A percentile compares a stretch with the other conserved stretches of the same genome.
Evolutionary conservation across 2,797 vertebrate genomes (phyloP).

Genomic region (Moxostoma hubbsi): DNA sequence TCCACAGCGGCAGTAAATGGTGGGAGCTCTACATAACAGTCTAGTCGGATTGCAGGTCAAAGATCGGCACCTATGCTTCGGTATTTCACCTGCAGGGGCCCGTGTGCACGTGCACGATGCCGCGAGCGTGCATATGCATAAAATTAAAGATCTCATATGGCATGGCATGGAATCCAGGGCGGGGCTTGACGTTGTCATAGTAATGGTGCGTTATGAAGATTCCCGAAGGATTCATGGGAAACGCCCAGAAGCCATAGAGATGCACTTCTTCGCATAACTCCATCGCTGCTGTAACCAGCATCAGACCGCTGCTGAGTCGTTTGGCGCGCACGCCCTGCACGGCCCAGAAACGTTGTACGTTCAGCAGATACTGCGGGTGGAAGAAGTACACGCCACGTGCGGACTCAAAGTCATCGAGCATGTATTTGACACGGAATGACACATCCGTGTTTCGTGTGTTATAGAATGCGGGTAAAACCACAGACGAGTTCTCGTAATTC

Average conservation of each 20-base stretch:
- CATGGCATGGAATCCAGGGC: slow-evolving; percentile 97
- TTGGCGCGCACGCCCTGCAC: slow-evolving; percentile 92
- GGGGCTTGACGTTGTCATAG: slow-evolving; percentile 97
- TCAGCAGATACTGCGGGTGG: slow-evolving; percentile 96
- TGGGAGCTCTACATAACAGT: slow-evolving; percentile 20
- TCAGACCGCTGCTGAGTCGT: slow-evolving; percentile 93
- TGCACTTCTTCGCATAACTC: slow-evolving; percentile 97
- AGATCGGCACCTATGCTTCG: neutral
- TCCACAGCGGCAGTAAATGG: neutral
- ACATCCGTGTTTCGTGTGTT: slow-evolving; percentile 96
- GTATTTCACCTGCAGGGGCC: slow-evolving; percentile 84
- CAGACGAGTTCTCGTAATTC: slow-evolving; percentile 92
- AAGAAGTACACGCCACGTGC: slow-evolving; percentile 91
- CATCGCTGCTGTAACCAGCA: slow-evolving; percentile 92
- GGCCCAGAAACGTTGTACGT: slow-evolving; percentile 94
- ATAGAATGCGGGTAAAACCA: slow-evolving; percentile 97
- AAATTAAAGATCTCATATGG: slow-evolving; percentile 97
- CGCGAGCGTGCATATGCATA: slow-evolving; percentile 95
- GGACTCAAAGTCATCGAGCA: slow-evolving; percentile 93
- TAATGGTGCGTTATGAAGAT: slow-evolving; percentile 97
- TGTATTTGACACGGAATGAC: slow-evolving; percentile 96
- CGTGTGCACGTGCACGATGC: slow-evolving; percentile 93
- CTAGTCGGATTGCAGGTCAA: neutral
- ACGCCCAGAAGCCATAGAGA: slow-evolving; percentile 98
- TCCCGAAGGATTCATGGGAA: slow-evolving; percentile 95